A percentile compares a stretch with the other conserved stretches of the same genome.
These are phyloP conservation scores for Myioborus miniatus DNA, from an alignment of 2,797 vertebrate species.

Conservation along the genomic window DNA sequence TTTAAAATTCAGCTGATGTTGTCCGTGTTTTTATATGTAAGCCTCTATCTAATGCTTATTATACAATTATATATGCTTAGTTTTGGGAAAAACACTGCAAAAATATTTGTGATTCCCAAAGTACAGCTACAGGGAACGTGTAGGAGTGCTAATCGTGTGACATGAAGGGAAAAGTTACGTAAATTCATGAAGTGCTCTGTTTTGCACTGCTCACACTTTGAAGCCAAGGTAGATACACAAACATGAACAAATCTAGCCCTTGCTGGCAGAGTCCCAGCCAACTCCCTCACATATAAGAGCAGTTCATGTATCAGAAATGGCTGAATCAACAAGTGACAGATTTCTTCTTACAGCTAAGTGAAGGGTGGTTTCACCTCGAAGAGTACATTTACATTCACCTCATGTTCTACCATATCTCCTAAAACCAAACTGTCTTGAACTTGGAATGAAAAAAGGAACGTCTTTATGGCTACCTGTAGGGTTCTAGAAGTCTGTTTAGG, in stretches of 20 bases:
- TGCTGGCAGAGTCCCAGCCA: background rate
- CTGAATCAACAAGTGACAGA: background rate
- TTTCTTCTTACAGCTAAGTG: background rate
- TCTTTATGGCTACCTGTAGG: background rate
- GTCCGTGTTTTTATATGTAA: background rate
- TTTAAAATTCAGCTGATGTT: background rate
- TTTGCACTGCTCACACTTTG: background rate
- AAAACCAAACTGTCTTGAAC: background rate
- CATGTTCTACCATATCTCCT: background rate
- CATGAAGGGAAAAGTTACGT: constrained; percentile 24
- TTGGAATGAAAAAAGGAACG: background rate
- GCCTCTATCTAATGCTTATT: background rate
- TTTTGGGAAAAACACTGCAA: constrained; percentile 62
- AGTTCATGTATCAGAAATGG: background rate
- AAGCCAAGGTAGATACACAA: background rate
- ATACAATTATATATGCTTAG: constrained; percentile 18
- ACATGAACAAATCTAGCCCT: background rate
- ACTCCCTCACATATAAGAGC: background rate
- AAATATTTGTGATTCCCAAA: constrained; percentile 62
- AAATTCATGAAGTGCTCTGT: background rate
- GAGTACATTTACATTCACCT: background rate
- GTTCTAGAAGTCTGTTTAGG: background rate
- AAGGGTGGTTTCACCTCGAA: background rate
- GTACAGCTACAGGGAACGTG: constrained; percentile 43
- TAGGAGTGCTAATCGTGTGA: constrained; percentile 55